Conservation (phyloP, 2,113 vertebrate species). For the Nycticebus coucang region DNA sequence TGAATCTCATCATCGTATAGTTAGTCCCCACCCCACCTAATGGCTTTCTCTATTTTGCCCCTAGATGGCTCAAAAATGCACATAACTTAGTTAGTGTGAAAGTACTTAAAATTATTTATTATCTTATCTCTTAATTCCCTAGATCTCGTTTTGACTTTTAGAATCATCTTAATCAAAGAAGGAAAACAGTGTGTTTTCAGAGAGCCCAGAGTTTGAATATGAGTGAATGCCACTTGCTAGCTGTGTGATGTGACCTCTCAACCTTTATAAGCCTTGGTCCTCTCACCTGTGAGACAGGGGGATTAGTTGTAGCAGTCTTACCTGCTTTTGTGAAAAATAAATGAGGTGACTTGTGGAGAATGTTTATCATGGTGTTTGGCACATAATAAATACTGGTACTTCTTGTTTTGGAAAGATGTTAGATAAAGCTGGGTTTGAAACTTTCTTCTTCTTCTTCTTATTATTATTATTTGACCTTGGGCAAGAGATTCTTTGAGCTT, state of each 20-base stretch:
- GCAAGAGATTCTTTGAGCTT: constrained; percentile 15
- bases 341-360: not conserved
- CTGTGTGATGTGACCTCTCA: not conserved
- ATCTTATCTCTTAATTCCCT: not conserved
- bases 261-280: constrained; percentile 26
- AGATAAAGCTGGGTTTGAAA: not conserved
- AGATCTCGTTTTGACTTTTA: constrained; percentile 26
- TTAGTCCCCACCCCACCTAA: not conserved
- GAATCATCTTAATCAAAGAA: not conserved
- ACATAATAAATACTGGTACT: not conserved
- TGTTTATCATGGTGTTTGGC: not conserved
- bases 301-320: not conserved
- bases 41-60: not conserved
- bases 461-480: constrained; percentile 19
- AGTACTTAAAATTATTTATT: not conserved
- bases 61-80: not conserved
- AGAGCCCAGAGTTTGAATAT: not conserved
- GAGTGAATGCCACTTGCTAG: not conserved
- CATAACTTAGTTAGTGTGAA: not conserved
- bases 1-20: not conserved
- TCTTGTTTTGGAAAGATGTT: constrained; percentile 33
- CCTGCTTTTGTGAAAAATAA: not conserved
- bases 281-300: not conserved
- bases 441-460: constrained; percentile 25
- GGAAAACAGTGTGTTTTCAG: not conserved